Evolutionary conservation across 2,797 vertebrate genomes (phyloP).

Genomic region (Alauda arvensis): DNA sequence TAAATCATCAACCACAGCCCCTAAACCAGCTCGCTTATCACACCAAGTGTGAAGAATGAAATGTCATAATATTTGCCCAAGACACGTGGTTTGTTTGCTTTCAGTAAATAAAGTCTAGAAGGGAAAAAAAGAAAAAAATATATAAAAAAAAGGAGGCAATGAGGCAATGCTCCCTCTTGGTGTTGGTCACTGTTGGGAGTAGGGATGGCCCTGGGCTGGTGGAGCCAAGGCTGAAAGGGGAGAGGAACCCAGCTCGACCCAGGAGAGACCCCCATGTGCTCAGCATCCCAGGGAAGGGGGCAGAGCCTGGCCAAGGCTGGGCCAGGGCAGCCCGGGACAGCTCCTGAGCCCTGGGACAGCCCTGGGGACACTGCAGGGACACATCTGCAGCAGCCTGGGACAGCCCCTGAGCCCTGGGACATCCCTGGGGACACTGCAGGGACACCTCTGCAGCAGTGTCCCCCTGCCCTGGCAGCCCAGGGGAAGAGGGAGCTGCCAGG

Average conservation of each 20-base stretch:
- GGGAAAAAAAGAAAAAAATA: too few relatives aligned
- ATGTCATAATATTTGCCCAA: slow-evolving; percentile 11
- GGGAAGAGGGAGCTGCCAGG: neutral
- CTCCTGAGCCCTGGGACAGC: neutral
- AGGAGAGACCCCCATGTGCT: slow-evolving; percentile 50
- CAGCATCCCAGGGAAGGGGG: slow-evolving; percentile 45
- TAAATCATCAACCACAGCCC: neutral
- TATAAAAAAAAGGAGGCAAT: too few relatives aligned
- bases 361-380: neutral
- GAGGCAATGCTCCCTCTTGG: neutral
- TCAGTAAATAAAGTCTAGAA: neutral
- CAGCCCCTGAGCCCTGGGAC: too few relatives aligned
- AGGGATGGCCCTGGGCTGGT: fast-evolving
- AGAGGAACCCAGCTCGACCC: slow-evolving; percentile 10
- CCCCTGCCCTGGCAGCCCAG: neutral
- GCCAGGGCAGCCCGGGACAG: neutral
- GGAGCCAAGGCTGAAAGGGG: too few relatives aligned
- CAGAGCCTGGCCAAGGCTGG: neutral
- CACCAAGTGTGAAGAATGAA: neutral
- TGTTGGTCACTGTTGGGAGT: fast-evolving
- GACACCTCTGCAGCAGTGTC: neutral
- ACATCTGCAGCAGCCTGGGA: neutral
- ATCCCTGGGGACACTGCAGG: neutral
- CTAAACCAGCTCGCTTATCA: slow-evolving; percentile 19
- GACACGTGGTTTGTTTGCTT: neutral